Evolutionary conservation across 2,797 vertebrate genomes (phyloP), one percentile per base, ranked within the genome.

Genomic region (Sebastes itinus): DNA sequence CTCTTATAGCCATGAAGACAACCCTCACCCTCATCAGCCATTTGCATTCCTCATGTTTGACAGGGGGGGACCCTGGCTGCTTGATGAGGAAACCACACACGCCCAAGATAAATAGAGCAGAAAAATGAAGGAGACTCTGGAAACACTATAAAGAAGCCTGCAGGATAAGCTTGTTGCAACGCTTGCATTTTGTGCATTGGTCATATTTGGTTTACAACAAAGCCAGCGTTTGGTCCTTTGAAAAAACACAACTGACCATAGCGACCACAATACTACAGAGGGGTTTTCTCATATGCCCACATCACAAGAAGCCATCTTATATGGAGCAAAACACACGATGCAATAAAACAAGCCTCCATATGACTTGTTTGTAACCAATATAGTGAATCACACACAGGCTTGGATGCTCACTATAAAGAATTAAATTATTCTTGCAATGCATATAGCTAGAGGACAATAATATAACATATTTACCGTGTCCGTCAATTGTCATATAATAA

Each of bases 301-400:
- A 75, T 73, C 63, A 56, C 30, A 81, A 91, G 93, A 64, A 80
- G 91, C 91, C 94, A 94, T 94, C 86, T 93, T 94, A 92, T 33
- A 13, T 38, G 54, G 84, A 91, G 88, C 91, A 83, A 67, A 38
- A 38, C 38, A 76, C 20, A n/a, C 66, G 82, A 87, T 84, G 78
- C 78, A 70, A 46, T 33, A 46, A 73, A 87, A 89, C 56, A 81
- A 83, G 49, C 84, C 73, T 78, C 84, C 88, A 85, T 75, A 76
- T 77, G 77, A 81, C 55, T 78, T 68, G 63, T 77, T 6, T 35
- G 66, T 61, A 66, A 38, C 85, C 80, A 85, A 87, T 72, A 73
- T 27, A 75, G 71, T 28, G 46, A 76, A 77, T 38, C 35, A 33
- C 65, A 66, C 49, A 80, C 25, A 61, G 25, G 35, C 35, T 68